Evolutionary conservation across 2,888 invertebrate species (phyloP).

Genomic region (Agonopterix arenella): DNA sequence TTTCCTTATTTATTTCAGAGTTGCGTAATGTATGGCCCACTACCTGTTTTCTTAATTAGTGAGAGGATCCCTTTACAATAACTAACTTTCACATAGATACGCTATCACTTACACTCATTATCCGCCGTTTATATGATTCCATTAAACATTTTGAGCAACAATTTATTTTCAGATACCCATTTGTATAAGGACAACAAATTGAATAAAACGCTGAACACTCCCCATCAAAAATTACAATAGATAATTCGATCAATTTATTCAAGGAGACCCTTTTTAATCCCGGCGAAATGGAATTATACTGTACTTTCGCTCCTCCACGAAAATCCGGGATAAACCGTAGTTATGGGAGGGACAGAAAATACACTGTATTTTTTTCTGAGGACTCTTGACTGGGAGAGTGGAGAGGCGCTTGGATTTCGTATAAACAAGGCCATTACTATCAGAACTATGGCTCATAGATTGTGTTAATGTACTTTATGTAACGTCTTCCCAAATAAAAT

Average conservation of each 20-base stretch:
- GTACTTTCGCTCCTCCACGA: conserved; percentile 31
- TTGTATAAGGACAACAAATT: too few relatives aligned
- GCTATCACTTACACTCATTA: too few relatives aligned
- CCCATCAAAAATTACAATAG: conserved; percentile 32
- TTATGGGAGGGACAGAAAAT: conserved; percentile 21
- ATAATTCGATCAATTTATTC: conserved; percentile 35
- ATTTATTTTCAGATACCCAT: too few relatives aligned
- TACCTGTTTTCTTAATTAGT: too few relatives aligned
- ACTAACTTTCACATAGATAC: too few relatives aligned
- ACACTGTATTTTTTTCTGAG: conserved; percentile 26
- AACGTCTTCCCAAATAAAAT: conserved; percentile 40
- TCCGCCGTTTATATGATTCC: too few relatives aligned
- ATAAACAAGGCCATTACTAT: conserved; percentile 67
- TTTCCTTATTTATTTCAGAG: too few relatives aligned
- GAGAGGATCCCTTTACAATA: too few relatives aligned
- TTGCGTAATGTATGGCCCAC: too few relatives aligned
- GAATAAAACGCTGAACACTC: conserved; percentile 11
- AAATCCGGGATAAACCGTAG: conserved; percentile 35
- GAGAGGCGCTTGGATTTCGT: conserved; percentile 36
- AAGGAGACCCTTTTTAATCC: conserved; percentile 53
- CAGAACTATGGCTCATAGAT: conserved; percentile 60
- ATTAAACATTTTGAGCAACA: too few relatives aligned
- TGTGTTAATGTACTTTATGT: conserved; percentile 50
- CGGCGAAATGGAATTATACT: conserved; percentile 45
- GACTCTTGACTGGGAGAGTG: conserved; percentile 23